Conservation (phyloP, 2,888 invertebrate species). For the Alviniconcha strummeri region DNA sequence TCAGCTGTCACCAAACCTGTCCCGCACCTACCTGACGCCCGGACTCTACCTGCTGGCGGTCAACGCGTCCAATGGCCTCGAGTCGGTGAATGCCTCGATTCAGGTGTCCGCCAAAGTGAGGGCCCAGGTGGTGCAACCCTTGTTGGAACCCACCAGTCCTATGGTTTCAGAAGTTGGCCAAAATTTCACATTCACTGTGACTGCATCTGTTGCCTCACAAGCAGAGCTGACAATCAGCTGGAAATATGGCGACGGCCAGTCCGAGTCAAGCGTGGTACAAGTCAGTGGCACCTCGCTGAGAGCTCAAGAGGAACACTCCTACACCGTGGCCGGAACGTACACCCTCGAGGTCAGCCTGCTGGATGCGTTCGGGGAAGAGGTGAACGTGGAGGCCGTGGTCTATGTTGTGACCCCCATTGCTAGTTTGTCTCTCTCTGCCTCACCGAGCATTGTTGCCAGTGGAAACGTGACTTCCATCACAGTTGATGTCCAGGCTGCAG, state of each 20-base stretch:
- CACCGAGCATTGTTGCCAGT: background rate
- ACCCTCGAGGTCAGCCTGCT: constrained; percentile 43
- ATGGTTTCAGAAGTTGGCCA: constrained; percentile 30
- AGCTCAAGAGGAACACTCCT: constrained; percentile 33
- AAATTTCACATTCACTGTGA: constrained; percentile 34
- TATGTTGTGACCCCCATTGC: constrained; percentile 39
- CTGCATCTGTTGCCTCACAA: constrained; percentile 36
- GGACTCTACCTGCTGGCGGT: constrained; percentile 40
- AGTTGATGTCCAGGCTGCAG: background rate
- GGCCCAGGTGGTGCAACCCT: constrained; percentile 30
- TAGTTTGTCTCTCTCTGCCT: background rate
- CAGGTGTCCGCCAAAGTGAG: constrained; percentile 36
- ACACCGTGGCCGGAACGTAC: constrained; percentile 42
- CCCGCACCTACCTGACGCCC: constrained; percentile 38
- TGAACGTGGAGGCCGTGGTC: constrained; percentile 31
- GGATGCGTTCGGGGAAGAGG: constrained; percentile 39
- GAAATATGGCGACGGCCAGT: constrained; percentile 44
- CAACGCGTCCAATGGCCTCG: constrained; percentile 40
- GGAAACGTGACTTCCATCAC: background rate
- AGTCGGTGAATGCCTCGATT: constrained; percentile 30
- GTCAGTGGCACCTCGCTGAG: background rate
- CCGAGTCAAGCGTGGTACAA: background rate
- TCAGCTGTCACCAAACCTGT: constrained; percentile 16
- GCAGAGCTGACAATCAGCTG: constrained; percentile 39
- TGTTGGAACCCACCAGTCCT: constrained; percentile 23